Conservation (phyloP, 2,888 invertebrate species). For the Drosophila pseudotalamancana region DNA sequence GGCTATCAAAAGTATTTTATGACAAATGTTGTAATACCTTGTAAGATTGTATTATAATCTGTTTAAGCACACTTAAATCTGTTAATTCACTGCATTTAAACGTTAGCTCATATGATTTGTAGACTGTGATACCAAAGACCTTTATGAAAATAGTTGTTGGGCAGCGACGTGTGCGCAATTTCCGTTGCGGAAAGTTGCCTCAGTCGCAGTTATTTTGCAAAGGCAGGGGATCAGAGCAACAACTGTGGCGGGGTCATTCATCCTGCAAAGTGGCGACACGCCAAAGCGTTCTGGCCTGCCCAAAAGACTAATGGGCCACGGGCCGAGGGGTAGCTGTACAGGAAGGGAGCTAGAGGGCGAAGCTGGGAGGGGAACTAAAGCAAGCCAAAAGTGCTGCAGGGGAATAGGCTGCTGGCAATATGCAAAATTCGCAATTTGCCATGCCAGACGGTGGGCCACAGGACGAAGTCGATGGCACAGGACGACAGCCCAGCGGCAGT, state of each 20-base stretch:
- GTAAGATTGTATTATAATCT: no score
- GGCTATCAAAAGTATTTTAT: no score
- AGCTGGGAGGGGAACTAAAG: not conserved
- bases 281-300: conserved; percentile 63
- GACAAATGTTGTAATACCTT: no score
- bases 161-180: conserved; percentile 71
- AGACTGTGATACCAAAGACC: conserved; percentile 10
- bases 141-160: conserved; percentile 29
- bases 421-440: conserved; percentile 78
- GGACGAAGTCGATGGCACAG: conserved; percentile 8
- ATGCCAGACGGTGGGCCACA: conserved; percentile 52
- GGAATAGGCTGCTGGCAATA: conserved; percentile 62
- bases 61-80: not conserved
- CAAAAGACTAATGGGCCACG: conserved; percentile 68
- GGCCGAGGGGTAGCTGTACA: conserved; percentile 2
- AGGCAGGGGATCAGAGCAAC: not conserved
- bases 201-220: not conserved
- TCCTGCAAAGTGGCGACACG: conserved; percentile 78
- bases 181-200: conserved; percentile 48
- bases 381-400: conserved; percentile 31
- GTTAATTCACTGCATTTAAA: not conserved
- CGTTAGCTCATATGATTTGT: conserved; percentile 24
- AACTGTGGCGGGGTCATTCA: conserved; percentile 72
- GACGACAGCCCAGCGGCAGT: conserved; percentile 32
- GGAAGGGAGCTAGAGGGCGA: not conserved